Conservation (phyloP, 2,888 invertebrate genomes). For the Diplolepis rosae region DNA sequence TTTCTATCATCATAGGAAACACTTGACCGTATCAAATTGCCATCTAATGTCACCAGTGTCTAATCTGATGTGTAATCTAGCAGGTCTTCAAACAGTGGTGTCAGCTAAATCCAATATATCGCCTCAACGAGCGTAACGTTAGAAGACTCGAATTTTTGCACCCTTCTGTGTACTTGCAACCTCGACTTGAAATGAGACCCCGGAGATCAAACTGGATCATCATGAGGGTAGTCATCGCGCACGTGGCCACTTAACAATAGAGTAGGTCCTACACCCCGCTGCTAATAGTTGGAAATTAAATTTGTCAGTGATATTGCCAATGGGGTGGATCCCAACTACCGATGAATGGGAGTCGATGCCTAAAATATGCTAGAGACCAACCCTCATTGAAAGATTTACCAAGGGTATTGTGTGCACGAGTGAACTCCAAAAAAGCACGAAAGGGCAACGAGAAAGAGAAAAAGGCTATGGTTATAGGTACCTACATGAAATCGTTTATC, state of each 20-base stretch:
- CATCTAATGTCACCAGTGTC: slow-evolving; percentile 56
- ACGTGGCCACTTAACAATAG: slow-evolving; percentile 69
- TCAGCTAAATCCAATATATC: slow-evolving; percentile 69
- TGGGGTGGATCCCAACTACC: slow-evolving; percentile 52
- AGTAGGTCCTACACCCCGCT: slow-evolving; percentile 60
- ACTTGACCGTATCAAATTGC: slow-evolving; percentile 66
- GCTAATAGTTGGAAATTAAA: slow-evolving; percentile 72
- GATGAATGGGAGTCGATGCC: slow-evolving; percentile 57
- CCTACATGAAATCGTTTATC: neutral
- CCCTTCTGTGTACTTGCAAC: slow-evolving; percentile 22
- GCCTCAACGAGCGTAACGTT: slow-evolving; percentile 66
- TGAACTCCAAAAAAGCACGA: slow-evolving; percentile 32
- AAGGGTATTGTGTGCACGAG: slow-evolving; percentile 38
- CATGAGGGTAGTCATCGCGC: slow-evolving; percentile 54
- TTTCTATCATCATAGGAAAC: slow-evolving; percentile 42
- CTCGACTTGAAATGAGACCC: slow-evolving; percentile 35
- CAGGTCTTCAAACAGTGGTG: slow-evolving; percentile 64
- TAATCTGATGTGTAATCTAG: slow-evolving; percentile 70
- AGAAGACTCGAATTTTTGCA: slow-evolving; percentile 47
- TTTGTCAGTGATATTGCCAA: slow-evolving; percentile 71
- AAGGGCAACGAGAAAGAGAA: slow-evolving; percentile 4
- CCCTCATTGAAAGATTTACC: slow-evolving; percentile 43
- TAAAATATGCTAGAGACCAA: slow-evolving; percentile 56
- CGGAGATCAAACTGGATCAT: slow-evolving; percentile 27
- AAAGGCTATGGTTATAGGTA: neutral